Base-by-base conservation (phyloP, 2,888 invertebrate species). In the Theretra japonica region DNA sequence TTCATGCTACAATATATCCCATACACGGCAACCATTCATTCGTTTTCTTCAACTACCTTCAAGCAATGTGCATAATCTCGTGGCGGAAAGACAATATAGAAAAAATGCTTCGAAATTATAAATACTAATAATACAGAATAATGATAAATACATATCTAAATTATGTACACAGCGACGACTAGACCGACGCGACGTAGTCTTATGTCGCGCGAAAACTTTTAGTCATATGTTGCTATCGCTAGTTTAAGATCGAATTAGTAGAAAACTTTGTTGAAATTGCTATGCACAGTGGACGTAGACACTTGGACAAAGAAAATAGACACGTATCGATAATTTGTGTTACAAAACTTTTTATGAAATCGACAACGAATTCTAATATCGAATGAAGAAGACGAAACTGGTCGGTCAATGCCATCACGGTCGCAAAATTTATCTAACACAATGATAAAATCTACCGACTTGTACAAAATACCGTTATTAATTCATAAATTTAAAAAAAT, bases 1-100 rank as follows among this genome's bases (percentile, higher is more conserved):
- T 41, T 33, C 25, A 60, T 28, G 30, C 21, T 41, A 11, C 48
- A 25, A 48, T 19, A 23, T 4, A 4, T 41, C 4, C 19, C 28
- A 60, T 7, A 0, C 65, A 65, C 48, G 6, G 41, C 23, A 65
- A 65, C 11, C 41, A 23, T 23, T 58, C 7, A 62, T 30, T 60
- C 62, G n/a, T 41, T 17, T 48, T 65, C 15, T 41, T 11, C 8
- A n/a, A 62, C 33, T n/a, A 41, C 21, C 33, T 4, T 6, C 28
- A 62, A 62, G 41, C 62, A 62, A 62, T 41, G 62, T 62, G 62
- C 62, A 62, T 62, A 21, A 41, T 62, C n/a, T n/a, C 21, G 8
- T 62, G 15, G 21, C 21, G 33, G 21, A 62, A 62, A 15, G 41
- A 41, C 5, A 21, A 41, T 62, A 48, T 30, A 62, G 15, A 21